Evolutionary conservation across 2,797 vertebrate species (phyloP).

Genomic region (Sitta carolinensis): DNA sequence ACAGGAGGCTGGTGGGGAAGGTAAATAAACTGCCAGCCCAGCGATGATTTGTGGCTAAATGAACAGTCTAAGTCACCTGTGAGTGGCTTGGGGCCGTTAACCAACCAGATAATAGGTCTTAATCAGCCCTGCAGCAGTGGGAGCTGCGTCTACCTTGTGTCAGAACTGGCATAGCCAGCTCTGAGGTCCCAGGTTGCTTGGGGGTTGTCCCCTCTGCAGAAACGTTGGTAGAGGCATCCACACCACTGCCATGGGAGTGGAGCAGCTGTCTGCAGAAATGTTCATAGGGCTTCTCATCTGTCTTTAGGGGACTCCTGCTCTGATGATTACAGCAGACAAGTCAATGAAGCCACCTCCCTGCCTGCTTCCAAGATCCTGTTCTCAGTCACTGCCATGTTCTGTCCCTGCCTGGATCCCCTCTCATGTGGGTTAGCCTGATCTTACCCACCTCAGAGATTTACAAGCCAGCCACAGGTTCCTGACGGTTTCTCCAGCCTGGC

Average conservation of each 20-base stretch:
- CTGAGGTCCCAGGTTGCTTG: fast-evolving
- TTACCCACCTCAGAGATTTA: not conserved
- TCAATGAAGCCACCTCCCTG: not conserved
- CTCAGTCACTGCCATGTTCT: not conserved
- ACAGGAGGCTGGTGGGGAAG: conserved; percentile 54
- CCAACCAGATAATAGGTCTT: not conserved
- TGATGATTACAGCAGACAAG: not conserved
- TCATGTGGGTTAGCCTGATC: fast-evolving
- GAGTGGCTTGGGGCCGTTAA: not conserved
- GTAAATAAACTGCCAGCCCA: conserved; percentile 60
- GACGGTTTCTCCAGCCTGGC: not conserved
- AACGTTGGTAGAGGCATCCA: not conserved
- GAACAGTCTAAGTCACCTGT: conserved; percentile 39
- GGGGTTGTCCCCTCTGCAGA: not conserved
- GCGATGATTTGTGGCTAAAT: conserved; percentile 54
- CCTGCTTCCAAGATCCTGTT: not conserved
- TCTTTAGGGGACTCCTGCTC: not conserved
- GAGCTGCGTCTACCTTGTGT: not conserved
- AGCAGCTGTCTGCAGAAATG: not conserved
- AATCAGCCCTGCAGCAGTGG: not conserved
- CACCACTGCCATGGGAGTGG: fast-evolving
- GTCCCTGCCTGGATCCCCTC: not conserved
- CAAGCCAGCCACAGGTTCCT: not conserved
- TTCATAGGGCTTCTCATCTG: not conserved
- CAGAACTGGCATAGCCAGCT: not conserved